phyloP scores from a whole-genome alignment of 1,140 invertebrate species.

The Streblospio benedicti region DNA sequence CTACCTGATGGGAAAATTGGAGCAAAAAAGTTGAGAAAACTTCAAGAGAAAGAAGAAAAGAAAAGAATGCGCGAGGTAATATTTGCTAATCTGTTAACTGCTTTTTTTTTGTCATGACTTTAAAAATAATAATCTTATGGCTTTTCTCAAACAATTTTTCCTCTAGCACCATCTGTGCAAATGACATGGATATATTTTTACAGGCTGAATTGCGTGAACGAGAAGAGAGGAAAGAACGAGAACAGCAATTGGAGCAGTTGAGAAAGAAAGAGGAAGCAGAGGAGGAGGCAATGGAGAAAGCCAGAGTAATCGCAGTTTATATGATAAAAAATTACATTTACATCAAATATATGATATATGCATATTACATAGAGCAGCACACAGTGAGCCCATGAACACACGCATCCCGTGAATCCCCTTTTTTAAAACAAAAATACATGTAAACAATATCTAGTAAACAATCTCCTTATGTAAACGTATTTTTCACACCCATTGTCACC shows the following conservation, averaged over 20 bases:
- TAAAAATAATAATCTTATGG: too few species aligned
- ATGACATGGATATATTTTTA: constrained; percentile 9
- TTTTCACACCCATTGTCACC: too few species aligned
- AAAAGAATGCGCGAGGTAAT: constrained; percentile 67
- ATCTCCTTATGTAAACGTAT: too few species aligned
- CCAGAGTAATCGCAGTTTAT: constrained; percentile 31
- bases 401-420: too few species aligned
- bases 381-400: too few species aligned
- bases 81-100: constrained; percentile 49
- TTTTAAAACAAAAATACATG: too few species aligned
- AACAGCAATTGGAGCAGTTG: constrained; percentile 41
- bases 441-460: too few species aligned
- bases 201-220: constrained; percentile 44
- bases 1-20: constrained; percentile 72
- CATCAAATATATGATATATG: too few species aligned
- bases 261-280: constrained; percentile 48
- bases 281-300: constrained; percentile 49
- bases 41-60: constrained; percentile 70
- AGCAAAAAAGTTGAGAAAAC: constrained; percentile 57
- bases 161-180: too few species aligned
- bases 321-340: too few species aligned
- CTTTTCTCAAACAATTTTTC: too few species aligned
- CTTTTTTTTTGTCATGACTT: constrained; percentile 22
- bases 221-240: constrained; percentile 54
- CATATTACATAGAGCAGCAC: too few species aligned